phyloP scores from a whole-genome alignment of 53 echinoderm and acorn worm species.

The Paelopatides confundens region DNA sequence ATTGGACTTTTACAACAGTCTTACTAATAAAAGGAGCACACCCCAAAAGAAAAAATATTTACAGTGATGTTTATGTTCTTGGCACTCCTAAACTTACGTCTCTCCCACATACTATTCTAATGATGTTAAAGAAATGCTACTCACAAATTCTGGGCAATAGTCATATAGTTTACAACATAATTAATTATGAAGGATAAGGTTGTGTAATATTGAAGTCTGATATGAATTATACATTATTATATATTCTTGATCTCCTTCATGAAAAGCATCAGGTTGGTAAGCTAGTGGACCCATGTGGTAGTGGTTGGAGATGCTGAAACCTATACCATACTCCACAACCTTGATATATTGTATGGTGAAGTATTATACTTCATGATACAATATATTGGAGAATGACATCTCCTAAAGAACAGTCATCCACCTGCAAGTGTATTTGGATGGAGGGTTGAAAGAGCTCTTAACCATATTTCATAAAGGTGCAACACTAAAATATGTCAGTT shows the following conservation, averaged over 20 bases:
- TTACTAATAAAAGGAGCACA: neutral
- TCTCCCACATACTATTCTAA: neutral
- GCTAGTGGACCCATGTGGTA: neutral
- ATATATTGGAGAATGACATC: conserved; percentile 45
- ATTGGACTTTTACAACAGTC: neutral
- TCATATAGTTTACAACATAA: neutral
- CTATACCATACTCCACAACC: neutral
- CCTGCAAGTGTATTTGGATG: conserved; percentile 47
- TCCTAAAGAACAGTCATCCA: conserved; percentile 34
- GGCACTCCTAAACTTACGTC: neutral
- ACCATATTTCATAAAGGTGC: conserved; percentile 39
- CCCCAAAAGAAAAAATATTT: neutral
- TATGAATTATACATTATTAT: conserved; percentile 11
- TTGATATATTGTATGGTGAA: neutral
- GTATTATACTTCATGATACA: conserved; percentile 21
- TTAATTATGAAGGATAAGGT: neutral
- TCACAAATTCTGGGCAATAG: neutral
- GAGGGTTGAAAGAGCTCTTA: conserved; percentile 7
- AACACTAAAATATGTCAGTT: neutral
- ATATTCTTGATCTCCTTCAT: neutral
- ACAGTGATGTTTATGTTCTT: neutral
- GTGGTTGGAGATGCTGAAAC: conserved; percentile 42
- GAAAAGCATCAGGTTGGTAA: conserved; percentile 34
- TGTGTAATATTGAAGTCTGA: neutral
- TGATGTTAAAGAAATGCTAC: neutral